Conservation (phyloP, 2,113 vertebrate species). For the Oncorhynchus mykiss region DNA sequence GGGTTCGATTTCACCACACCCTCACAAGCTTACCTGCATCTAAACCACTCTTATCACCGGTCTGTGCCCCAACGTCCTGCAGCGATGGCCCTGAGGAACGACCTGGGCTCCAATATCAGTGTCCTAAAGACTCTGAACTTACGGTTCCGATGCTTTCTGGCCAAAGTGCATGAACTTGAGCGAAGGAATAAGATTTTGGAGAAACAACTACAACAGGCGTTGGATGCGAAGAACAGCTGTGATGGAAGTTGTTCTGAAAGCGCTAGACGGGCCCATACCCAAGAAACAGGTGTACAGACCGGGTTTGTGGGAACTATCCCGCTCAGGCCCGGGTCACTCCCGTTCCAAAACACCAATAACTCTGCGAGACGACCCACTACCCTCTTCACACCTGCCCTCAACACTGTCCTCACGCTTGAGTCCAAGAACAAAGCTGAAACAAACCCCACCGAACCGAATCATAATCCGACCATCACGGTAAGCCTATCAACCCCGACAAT, state of each 20-base stretch:
- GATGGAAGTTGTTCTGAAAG: constrained; percentile 55
- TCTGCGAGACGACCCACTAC: constrained; percentile 71
- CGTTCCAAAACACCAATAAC: constrained; percentile 76
- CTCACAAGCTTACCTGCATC: constrained; percentile 50
- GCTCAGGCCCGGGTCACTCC: constrained; percentile 70
- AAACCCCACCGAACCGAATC: constrained; percentile 36
- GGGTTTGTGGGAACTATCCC: constrained; percentile 84
- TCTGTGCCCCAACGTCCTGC: constrained; percentile 75
- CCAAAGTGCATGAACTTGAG: constrained; percentile 95
- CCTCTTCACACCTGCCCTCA: constrained; percentile 60
- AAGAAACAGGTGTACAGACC: constrained; percentile 87
- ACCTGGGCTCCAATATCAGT: constrained; percentile 95
- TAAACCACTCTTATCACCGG: constrained; percentile 48
- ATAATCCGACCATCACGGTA: constrained; percentile 60
- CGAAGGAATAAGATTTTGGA: constrained; percentile 91
- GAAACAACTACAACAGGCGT: constrained; percentile 90
- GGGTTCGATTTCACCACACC: constrained; percentile 58
- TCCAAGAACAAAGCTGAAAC: constrained; percentile 30
- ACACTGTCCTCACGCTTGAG: constrained; percentile 56
- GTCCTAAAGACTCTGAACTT: constrained; percentile 94
- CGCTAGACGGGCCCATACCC: constrained; percentile 59
- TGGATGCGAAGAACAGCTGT: constrained; percentile 74
- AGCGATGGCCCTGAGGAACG: constrained; percentile 92
- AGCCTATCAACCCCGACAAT: constrained; percentile 67
- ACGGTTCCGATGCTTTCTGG: constrained; percentile 93